Conservation (phyloP, 1,140 invertebrate species). For the Lepidurus arcticus region DNA sequence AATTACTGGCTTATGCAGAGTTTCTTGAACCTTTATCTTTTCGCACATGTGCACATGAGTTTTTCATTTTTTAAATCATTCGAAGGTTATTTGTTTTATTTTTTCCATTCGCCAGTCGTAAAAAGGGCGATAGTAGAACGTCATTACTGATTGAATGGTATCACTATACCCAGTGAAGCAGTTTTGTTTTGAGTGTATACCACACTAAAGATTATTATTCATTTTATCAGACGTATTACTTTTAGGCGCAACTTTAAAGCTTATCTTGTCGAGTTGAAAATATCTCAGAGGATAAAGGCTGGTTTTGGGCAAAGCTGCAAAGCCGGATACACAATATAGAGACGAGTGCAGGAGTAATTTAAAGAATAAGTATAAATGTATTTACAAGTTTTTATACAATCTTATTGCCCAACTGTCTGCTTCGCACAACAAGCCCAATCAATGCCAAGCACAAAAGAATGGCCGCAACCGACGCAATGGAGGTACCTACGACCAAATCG, state of each 20-base stretch:
- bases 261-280: not conserved
- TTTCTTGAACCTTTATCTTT: no score
- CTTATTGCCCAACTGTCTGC: not conserved
- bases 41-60: no score
- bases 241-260: not conserved
- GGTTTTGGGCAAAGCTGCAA: not conserved
- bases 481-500: not conserved
- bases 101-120: no score
- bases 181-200: not conserved
- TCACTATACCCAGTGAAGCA: not conserved
- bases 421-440: conserved; percentile 3
- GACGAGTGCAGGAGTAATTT: not conserved
- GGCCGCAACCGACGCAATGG: not conserved
- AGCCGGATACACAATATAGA: not conserved
- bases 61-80: no score
- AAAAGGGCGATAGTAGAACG: not conserved
- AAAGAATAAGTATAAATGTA: not conserved
- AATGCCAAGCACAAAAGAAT: not conserved
- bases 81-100: no score
- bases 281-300: not conserved
- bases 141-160: not conserved
- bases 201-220: not conserved
- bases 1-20: no score
- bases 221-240: not conserved
- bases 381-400: not conserved